Evolutionary conservation across 2,113 vertebrate genomes (phyloP), one percentile per base, ranked within the genome.

Genomic region (Eulemur macaco): DNA sequence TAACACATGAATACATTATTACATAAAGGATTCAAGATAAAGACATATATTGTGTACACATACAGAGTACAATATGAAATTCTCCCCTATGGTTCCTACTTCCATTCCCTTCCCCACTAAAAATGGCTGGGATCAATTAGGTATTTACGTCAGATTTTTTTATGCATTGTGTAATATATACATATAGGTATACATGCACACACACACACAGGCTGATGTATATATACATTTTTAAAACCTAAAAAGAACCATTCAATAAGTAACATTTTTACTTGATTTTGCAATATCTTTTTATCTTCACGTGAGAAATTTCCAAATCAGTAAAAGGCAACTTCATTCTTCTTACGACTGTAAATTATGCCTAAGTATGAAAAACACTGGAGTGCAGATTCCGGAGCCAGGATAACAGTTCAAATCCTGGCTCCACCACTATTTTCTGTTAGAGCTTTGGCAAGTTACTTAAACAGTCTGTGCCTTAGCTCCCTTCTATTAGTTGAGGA

Each of bases 281-380:
- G 12, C 60, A 60, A 1, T 83, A 87, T 80, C 31, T 89, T 69
- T 42, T 10, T 21, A 83, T 71, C 14, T 54, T 18, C 27, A 74
- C 42, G 27, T 31, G n/a, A 96, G 23, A 95, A 76, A 94, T 94
- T 94, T 73, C n/a, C 50, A 63, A 21, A 21, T 82, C 10, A 81
- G 71, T 58, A 64, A 39, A 84, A 93, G 18, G 5, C 18, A 78
- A 76, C 29, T 54, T 50, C 20, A 23, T 42, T 25, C 13, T 85
- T 71, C 50, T 63, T 54, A 78, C 6, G 18, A 11, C 20, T 50
- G 63, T 6, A 74, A 68, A 82, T 68, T 69, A 45, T 17, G 34
- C 31, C 58, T 71, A 86, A 76, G n/a, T 69, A 68, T 34, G 42
- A 78, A 34, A 88, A 29, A 31, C 23, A 87, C 14, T 10, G 2